A percentile compares a stretch with the other conserved stretches of the same genome.
Evolutionary conservation across 2,113 vertebrate species (phyloP).

Genomic region (Hepsetus odoe): DNA sequence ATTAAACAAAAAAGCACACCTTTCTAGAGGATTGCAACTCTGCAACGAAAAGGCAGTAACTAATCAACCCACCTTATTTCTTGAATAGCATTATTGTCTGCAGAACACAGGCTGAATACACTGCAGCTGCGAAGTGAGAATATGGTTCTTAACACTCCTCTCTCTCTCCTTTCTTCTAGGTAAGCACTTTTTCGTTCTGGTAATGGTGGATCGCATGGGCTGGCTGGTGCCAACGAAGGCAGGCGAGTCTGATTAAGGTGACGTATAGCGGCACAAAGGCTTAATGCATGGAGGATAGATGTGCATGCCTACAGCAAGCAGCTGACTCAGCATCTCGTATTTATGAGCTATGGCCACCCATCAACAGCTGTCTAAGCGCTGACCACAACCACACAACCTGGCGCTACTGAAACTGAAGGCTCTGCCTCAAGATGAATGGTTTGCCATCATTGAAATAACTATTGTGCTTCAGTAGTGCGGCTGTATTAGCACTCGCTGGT

Average conservation of each 20-base stretch:
- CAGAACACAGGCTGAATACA: conserved; percentile 74
- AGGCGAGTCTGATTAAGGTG: conserved; percentile 77
- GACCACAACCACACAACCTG: conserved; percentile 73
- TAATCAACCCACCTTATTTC: conserved; percentile 72
- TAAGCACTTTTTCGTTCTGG: conserved; percentile 75
- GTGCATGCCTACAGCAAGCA: conserved; percentile 57
- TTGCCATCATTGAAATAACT: conserved; percentile 35
- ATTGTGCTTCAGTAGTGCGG: conserved; percentile 12
- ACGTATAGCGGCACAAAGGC: conserved; percentile 68
- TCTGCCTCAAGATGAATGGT: conserved; percentile 64
- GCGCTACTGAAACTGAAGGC: conserved; percentile 60
- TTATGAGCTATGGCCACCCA: conserved; percentile 73
- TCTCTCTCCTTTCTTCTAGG: conserved; percentile 76
- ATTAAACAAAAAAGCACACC: conserved; percentile 47
- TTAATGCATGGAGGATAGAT: conserved; percentile 65
- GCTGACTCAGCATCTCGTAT: conserved; percentile 72
- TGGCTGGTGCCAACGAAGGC: conserved; percentile 62
- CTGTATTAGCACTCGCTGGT: conserved; percentile 15
- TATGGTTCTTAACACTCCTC: conserved; percentile 35
- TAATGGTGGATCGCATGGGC: conserved; percentile 52
- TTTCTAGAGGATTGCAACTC: conserved; percentile 49
- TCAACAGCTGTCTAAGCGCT: conserved; percentile 75
- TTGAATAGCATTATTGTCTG: conserved; percentile 58
- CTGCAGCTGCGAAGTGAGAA: conserved; percentile 67
- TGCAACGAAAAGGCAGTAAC: conserved; percentile 54